Conservation (phyloP, 2,888 invertebrate species). For the Campopleginae sp. region DNA sequence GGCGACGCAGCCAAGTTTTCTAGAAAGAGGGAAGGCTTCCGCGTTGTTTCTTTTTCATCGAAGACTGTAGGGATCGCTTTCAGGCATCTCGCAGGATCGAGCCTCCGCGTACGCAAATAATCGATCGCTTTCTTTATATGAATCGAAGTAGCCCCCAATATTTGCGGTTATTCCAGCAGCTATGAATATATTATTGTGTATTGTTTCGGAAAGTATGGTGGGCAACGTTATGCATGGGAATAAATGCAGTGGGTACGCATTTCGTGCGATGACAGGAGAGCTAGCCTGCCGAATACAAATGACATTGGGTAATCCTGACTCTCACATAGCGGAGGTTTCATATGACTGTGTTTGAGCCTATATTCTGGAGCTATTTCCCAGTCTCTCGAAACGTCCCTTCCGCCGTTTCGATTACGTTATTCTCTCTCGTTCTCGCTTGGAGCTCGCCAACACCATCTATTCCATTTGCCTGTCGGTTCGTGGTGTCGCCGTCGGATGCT, state of each 20-base stretch:
- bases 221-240: constrained; percentile 25
- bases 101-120: no score
- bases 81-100: no score
- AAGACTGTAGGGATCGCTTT: no score
- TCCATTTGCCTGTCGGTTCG: constrained; percentile 68
- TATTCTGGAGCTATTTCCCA: constrained; percentile 77
- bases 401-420: constrained; percentile 68
- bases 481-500: constrained; percentile 59
- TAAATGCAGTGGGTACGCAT: constrained; percentile 40
- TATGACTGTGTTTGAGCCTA: constrained; percentile 79
- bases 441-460: constrained; percentile 60
- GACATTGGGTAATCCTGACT: constrained; percentile 82
- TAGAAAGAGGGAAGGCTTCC: no score
- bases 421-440: constrained; percentile 50
- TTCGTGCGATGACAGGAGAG: constrained; percentile 80
- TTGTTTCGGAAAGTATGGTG: not conserved
- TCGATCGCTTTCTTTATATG: not conserved
- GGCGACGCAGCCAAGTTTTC: no score
- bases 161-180: not conserved
- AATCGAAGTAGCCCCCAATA: not conserved
- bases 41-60: no score
- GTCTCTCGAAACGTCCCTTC: constrained; percentile 68
- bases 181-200: constrained; percentile 9
- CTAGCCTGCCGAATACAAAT: constrained; percentile 83
- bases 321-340: constrained; percentile 76